These are phyloP conservation scores for Acrobasis repandana DNA, from an alignment of 2,888 invertebrate species.

Conservation along the genomic window DNA sequence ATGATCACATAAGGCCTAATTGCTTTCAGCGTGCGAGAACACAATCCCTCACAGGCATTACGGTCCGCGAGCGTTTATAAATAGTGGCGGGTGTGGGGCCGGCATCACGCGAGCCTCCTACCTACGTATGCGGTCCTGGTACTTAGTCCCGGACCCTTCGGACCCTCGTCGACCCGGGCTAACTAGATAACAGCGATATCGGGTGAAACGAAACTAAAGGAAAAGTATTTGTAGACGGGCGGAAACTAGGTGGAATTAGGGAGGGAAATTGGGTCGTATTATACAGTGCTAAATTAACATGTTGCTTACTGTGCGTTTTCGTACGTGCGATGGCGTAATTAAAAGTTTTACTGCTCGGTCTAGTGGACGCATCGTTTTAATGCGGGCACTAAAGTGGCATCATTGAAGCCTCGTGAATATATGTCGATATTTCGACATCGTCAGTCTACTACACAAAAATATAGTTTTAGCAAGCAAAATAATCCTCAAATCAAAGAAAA, in stretches of 20 bases:
- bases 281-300: conserved; percentile 62
- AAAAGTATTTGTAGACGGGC: conserved; percentile 75
- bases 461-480: no score
- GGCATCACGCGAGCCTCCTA: conserved; percentile 58
- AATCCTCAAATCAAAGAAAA: no score
- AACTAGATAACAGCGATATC: conserved; percentile 81
- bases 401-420: no score
- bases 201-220: conserved; percentile 76
- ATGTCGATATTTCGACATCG: no score
- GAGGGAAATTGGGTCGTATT: conserved; percentile 63
- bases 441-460: no score
- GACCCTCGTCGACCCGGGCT: conserved; percentile 79
- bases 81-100: conserved; percentile 53
- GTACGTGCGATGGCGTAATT: conserved; percentile 25
- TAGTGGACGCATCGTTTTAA: conserved; percentile 6
- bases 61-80: conserved; percentile 64
- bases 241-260: conserved; percentile 69
- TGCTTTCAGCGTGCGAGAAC: conserved; percentile 65
- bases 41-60: conserved; percentile 66
- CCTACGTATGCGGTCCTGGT: conserved; percentile 64
- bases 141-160: conserved; percentile 69
- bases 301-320: conserved; percentile 40
- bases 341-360: conserved; percentile 19
- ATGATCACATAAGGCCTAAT: conserved; percentile 67
- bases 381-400: no score